phyloP scores from a whole-genome alignment of 2,888 invertebrate genomes.

The Dendrolimus houi region DNA sequence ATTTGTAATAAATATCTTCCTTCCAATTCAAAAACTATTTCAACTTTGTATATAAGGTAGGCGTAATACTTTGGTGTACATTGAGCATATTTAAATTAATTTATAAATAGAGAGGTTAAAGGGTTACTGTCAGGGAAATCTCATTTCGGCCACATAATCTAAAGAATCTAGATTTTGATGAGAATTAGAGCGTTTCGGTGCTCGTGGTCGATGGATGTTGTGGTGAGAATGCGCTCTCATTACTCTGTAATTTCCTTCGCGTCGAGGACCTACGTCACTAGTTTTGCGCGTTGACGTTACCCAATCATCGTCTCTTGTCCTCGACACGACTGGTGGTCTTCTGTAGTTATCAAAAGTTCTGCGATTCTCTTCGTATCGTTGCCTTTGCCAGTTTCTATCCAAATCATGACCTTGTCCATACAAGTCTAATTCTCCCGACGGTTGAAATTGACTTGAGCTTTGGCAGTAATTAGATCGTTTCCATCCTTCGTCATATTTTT shows the following conservation, averaged over 20 bases:
- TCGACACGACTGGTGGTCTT: constrained; percentile 35
- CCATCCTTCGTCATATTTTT: constrained; percentile 82
- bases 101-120: constrained; percentile 32
- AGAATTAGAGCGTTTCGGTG: constrained; percentile 76
- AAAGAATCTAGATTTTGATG: constrained; percentile 80
- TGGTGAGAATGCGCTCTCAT: constrained; percentile 79
- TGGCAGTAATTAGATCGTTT: constrained; percentile 78
- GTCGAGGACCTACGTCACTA: constrained; percentile 58
- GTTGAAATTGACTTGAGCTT: constrained; percentile 77
- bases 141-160: constrained; percentile 79
- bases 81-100: constrained; percentile 57
- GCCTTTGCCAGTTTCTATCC: constrained; percentile 74
- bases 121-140: constrained; percentile 75
- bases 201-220: constrained; percentile 73
- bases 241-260: constrained; percentile 64
- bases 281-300: constrained; percentile 44
- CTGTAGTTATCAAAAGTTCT: constrained; percentile 54
- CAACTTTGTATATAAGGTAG: constrained; percentile 8
- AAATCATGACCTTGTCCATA: constrained; percentile 81
- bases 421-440: constrained; percentile 79
- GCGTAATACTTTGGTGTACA: constrained; percentile 67
- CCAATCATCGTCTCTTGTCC: constrained; percentile 50
- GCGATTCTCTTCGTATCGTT: constrained; percentile 56
- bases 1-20: too few species aligned
- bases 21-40: too few species aligned